phyloP scores from a whole-genome alignment of 2,888 invertebrate species.

The Cacoxenus indagator region DNA sequence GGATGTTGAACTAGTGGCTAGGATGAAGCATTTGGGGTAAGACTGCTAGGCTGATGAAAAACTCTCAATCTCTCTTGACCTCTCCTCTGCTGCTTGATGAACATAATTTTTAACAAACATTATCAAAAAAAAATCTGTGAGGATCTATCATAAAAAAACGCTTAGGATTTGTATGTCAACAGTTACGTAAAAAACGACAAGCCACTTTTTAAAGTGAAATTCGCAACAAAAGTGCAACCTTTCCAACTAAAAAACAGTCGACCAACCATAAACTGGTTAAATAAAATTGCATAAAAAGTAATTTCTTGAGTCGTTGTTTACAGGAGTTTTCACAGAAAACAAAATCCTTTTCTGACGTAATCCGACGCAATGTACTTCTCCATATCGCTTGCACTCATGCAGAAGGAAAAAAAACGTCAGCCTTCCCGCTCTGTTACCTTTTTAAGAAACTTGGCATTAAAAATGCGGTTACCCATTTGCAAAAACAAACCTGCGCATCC shows the following conservation, averaged over 20 bases:
- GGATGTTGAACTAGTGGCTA: neutral
- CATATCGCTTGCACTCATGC: neutral
- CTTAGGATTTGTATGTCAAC: conserved; percentile 40
- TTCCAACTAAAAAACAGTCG: conserved; percentile 23
- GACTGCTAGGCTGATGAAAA: too few relatives aligned
- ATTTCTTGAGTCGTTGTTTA: conserved; percentile 36
- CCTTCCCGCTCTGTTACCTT: too few relatives aligned
- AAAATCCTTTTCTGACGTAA: conserved; percentile 35
- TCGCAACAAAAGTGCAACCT: neutral
- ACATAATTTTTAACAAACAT: neutral
- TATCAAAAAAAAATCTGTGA: neutral
- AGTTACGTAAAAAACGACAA: conserved; percentile 59
- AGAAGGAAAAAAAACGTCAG: too few relatives aligned
- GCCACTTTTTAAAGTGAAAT: conserved; percentile 39
- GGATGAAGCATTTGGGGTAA: neutral
- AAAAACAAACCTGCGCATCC: conserved; percentile 10
- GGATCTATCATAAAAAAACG: conserved; percentile 36
- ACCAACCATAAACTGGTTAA: conserved; percentile 32
- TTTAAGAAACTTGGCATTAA: neutral
- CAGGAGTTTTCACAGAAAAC: conserved; percentile 49
- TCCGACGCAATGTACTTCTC: conserved; percentile 2
- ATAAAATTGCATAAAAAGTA: conserved; percentile 61
- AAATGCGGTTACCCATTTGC: conserved; percentile 27
- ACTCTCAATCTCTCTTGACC: neutral
- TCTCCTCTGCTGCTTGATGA: neutral